These are phyloP conservation scores for Todiramphus saurophagus DNA, from an alignment of 2,113 vertebrate species.

Conservation along the genomic window DNA sequence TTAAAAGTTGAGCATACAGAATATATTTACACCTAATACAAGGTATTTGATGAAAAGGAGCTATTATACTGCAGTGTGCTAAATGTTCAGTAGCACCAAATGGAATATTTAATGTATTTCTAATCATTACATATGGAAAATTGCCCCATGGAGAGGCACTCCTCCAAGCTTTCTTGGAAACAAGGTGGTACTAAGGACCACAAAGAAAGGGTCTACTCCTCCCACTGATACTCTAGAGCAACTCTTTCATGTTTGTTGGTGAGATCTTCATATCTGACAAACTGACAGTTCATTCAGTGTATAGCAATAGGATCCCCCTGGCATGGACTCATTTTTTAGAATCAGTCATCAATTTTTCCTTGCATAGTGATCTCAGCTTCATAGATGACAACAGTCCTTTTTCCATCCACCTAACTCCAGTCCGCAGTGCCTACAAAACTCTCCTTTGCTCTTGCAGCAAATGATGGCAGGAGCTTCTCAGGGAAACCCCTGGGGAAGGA, in stretches of 20 bases:
- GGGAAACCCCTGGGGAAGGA: not conserved
- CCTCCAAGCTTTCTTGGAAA: not conserved
- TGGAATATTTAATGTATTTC: not conserved
- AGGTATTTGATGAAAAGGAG: not conserved
- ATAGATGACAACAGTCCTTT: not conserved
- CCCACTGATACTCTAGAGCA: not conserved
- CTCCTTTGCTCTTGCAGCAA: not conserved
- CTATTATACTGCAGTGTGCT: not conserved
- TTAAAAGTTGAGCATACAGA: not conserved
- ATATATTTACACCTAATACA: not conserved
- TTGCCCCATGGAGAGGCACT: not conserved
- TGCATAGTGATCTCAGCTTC: not conserved
- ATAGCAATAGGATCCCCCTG: not conserved
- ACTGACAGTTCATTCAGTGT: not conserved
- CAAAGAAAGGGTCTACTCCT: not conserved
- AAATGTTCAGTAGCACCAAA: not conserved
- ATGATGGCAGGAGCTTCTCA: not conserved
- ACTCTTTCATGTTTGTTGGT: not conserved
- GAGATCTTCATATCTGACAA: not conserved
- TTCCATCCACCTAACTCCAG: not conserved
- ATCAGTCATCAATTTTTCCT: not conserved
- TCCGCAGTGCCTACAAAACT: not conserved
- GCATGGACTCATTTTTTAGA: not conserved
- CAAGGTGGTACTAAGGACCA: not conserved
- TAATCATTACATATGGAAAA: not conserved